Percentiles rank a stretch among this genome's conserved stretches.
Evolutionary conservation across 2,888 invertebrate genomes (phyloP).

Genomic region (Dexiosoma caninum): DNA sequence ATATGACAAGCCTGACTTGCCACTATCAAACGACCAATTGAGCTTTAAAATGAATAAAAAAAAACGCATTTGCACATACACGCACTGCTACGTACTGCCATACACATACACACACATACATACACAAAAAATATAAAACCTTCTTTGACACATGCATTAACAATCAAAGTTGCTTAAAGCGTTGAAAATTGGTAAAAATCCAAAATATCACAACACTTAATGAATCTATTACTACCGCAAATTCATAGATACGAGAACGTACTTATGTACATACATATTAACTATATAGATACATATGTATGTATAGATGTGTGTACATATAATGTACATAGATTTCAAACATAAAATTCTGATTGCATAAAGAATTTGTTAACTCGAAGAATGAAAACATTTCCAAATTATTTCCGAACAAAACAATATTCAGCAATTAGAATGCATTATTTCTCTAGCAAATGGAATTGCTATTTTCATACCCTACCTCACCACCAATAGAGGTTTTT

Average conservation of each 20-base stretch:
- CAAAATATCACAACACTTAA: conserved; percentile 14
- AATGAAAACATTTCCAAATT: neutral
- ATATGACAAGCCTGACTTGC: conserved; percentile 58
- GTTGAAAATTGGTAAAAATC: conserved; percentile 30
- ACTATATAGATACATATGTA: neutral
- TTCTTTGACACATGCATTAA: neutral
- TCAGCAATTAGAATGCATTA: neutral
- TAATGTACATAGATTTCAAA: neutral
- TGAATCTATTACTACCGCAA: no score
- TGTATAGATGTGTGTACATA: neutral
- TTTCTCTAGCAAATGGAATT: neutral
- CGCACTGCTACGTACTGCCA: neutral
- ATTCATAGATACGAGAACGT: no score
- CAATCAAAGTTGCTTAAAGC: conserved; percentile 8
- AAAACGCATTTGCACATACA: conserved; percentile 10
- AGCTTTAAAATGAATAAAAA: conserved; percentile 33
- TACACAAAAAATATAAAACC: neutral
- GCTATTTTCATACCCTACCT: no score
- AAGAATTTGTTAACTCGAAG: conserved; percentile 13
- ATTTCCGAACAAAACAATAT: neutral
- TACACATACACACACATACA: neutral
- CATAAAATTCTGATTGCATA: neutral
- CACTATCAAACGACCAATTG: conserved; percentile 14
- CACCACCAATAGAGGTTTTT: no score
- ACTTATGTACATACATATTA: neutral